Conservation (phyloP, 2,113 vertebrate genomes). For the Cinclus mexicanus region DNA sequence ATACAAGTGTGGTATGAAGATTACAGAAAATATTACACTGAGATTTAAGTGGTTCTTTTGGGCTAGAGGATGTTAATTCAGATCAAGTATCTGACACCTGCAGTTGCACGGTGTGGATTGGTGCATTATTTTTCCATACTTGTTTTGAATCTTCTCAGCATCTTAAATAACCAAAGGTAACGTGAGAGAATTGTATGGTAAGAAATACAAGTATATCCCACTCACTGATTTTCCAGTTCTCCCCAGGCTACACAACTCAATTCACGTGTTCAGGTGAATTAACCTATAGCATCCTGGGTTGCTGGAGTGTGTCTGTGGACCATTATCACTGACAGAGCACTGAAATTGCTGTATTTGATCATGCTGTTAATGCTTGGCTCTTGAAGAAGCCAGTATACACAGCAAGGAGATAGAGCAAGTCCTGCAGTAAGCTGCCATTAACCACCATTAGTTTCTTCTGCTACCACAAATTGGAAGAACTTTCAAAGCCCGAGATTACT, state of each 20-base stretch:
- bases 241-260: not conserved
- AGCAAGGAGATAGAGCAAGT: not conserved
- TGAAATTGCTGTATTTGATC: not conserved
- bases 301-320: not conserved
- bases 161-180: not conserved
- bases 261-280: not conserved
- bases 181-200: not conserved
- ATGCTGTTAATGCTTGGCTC: not conserved
- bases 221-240: not conserved
- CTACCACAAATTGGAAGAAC: not conserved
- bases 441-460: not conserved
- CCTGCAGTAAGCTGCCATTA: not conserved
- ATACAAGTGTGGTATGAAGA: constrained; percentile 36
- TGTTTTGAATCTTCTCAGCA: not conserved
- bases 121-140: not conserved
- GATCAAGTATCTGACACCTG: not conserved
- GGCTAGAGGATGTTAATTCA: constrained; percentile 27
- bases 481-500: not conserved
- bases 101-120: not conserved
- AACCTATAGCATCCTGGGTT: not conserved
- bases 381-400: not conserved
- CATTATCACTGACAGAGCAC: not conserved
- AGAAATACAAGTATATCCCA: not conserved
- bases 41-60: constrained; percentile 39
- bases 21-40: constrained; percentile 40